These are phyloP conservation scores for Drusus annulatus DNA, from an alignment of 1,140 invertebrate species.

Conservation along the genomic window DNA sequence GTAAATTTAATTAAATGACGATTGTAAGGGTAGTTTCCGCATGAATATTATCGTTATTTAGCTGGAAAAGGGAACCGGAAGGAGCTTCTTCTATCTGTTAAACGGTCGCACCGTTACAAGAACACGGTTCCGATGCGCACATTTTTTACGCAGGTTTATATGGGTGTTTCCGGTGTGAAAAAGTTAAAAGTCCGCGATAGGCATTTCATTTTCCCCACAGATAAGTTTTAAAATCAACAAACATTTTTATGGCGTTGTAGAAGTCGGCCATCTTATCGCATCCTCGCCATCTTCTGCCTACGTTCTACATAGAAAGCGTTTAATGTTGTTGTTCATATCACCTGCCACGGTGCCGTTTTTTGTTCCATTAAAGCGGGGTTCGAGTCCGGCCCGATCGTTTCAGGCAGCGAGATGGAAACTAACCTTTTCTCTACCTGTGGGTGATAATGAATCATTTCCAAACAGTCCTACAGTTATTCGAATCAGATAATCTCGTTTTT, in stretches of 20 bases:
- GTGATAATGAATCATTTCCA: no score
- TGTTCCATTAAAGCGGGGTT: slow-evolving; percentile 24
- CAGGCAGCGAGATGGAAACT: slow-evolving; percentile 4
- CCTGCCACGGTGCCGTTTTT: slow-evolving; percentile 51
- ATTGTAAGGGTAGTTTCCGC: background rate
- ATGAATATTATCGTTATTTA: slow-evolving; percentile 43
- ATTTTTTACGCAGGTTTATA: slow-evolving; percentile 51
- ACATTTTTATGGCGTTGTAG: slow-evolving; percentile 56
- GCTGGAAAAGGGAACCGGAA: slow-evolving; percentile 39
- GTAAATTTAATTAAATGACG: no score
- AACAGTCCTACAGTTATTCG: background rate
- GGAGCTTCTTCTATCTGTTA: slow-evolving; percentile 43
- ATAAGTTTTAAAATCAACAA: slow-evolving; percentile 57
- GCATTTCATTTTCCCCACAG: slow-evolving; percentile 36
- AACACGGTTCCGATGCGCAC: slow-evolving; percentile 39
- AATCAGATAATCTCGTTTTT: no score
- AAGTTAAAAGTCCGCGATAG: slow-evolving; percentile 45
- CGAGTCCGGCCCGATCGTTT: background rate
- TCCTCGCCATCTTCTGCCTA: slow-evolving; percentile 37
- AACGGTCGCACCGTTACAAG: slow-evolving; percentile 47
- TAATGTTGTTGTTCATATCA: slow-evolving; percentile 47
- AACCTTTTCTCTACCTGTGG: no score
- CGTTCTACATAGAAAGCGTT: slow-evolving; percentile 37
- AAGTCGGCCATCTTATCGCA: slow-evolving; percentile 51
- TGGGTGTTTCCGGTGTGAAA: slow-evolving; percentile 49